Base-by-base conservation (phyloP, 2,888 invertebrate genomes). In the Phortica okadai region DNA sequence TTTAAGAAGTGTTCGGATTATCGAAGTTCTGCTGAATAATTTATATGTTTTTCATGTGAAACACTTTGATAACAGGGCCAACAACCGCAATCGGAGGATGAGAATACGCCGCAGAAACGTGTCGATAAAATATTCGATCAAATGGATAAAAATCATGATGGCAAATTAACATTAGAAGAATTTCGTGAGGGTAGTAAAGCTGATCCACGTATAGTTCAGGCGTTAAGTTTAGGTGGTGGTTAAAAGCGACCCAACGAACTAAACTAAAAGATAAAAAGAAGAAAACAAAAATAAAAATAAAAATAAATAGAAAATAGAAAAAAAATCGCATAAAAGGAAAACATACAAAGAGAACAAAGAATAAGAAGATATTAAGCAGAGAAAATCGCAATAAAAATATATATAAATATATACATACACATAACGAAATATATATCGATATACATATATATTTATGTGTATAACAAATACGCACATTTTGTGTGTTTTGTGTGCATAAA, bases 81-180 rank as follows among this genome's bases (percentile, higher is more conserved):
- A 91, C 96, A 96, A 82, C 97, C 97, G 73, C 95, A 95, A 84
- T 94, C 96, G 42, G 97, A 97, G 89, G 97, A 97, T 90, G 97
- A 97, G 89, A 97, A 97, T 91, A 97, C 97, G 81, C 97, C 97
- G 16, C 97, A 98, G 92, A 98, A 98, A 91, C 94, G 98, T 90
- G 99, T 99, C 81, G 98, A 99, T 93, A 98, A 98, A 92, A 99
- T 99, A 91, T 99, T 99, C 93, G 97, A 98, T 92, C 98, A 98
- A 92, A 98, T 99, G 98, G 99, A 99, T 93, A 99, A 97, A 93
- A 99, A 99, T 92, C 98, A 98, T 92, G 99, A 99, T 92, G 98
- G 99, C 92, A 95, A 97, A 90, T 94, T 99, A 89, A 98, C 99
- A 74, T 94, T 99, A 87, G 99, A 99, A 90, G 99, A 99, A 92